Conservation (phyloP, 2,113 vertebrate genomes). For the Capra hircus region DNA sequence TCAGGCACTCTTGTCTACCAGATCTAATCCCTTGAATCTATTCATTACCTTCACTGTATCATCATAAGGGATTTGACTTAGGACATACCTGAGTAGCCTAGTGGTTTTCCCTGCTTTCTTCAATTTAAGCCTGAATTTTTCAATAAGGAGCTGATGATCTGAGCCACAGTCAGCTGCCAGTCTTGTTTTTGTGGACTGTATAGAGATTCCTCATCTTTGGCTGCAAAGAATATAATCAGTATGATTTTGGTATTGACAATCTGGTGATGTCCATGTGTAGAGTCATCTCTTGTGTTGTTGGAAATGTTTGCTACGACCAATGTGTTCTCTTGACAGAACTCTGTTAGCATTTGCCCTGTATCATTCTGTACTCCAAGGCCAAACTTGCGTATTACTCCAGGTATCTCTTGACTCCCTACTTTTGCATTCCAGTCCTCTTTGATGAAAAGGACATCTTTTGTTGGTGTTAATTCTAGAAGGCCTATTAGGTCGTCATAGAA, state of each 20-base stretch:
- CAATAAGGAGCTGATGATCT: not conserved
- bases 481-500: not conserved
- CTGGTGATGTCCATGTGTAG: not conserved
- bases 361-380: not conserved
- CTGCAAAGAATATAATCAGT: not conserved
- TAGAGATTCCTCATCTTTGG: not conserved
- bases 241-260: not conserved
- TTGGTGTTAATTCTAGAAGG: not conserved
- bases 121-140: not conserved
- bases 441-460: not conserved
- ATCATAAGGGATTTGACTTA: not conserved
- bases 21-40: not conserved
- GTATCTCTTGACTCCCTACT: not conserved
- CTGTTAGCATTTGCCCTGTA: not conserved
- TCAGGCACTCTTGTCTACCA: not conserved
- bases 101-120: not conserved
- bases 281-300: not conserved
- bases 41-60: not conserved
- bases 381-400: not conserved
- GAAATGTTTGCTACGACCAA: not conserved
- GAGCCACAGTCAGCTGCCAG: not conserved
- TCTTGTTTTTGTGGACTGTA: not conserved
- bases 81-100: not conserved
- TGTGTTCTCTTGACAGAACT: not conserved
- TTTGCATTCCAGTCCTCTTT: not conserved